Evolutionary conservation across 2,113 vertebrate genomes (phyloP), one percentile per base, ranked within the genome.

Genomic region (Pedionomus torquatus): DNA sequence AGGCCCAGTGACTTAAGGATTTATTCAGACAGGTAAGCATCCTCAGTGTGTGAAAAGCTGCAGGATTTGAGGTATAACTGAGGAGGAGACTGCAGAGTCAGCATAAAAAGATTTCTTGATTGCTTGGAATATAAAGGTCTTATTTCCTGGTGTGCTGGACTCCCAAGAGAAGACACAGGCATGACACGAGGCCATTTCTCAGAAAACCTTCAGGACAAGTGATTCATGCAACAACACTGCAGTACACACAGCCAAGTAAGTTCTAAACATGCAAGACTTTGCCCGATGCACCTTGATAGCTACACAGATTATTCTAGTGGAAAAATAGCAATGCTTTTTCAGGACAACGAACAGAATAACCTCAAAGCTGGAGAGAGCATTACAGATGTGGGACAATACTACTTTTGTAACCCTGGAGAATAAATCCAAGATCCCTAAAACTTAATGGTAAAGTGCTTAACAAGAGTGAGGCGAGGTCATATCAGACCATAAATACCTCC

Each of bases 401-500:
- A 12, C 31, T 15, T 8, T 3, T 63, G 15, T 7, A 77, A 49
- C 51, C 43, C 23, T 66, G 31, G 20, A 65, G 19, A 85, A 85
- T 20, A 90, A 82, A 90, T 72, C 82, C 93, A 69, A 94, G 76
- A 94, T 88, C 75, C 43, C 60, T 74, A 17, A 28, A 95, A 72
- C 55, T 94, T 89, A 94, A 46, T 75, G 60, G 60, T 77, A 68
- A 83, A 93, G 93, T 75, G 72, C 83, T 92, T 80, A 89, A 90
- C 68, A 51, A 78, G 48, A 90, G 46, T 15, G 75, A 86, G 37
- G 35, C 4, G 2, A 92, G 55, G 51, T 81, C 55, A 1, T 37
- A 86, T 66, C 39, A 51, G 68, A 80, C 39, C 44, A 43, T 18
- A 85, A 90, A 78, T 37, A 88, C 43, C 55, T 87, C 44, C 57